Conservation (phyloP, 2,113 vertebrate genomes). For the Phylloscopus trochiloides region DNA sequence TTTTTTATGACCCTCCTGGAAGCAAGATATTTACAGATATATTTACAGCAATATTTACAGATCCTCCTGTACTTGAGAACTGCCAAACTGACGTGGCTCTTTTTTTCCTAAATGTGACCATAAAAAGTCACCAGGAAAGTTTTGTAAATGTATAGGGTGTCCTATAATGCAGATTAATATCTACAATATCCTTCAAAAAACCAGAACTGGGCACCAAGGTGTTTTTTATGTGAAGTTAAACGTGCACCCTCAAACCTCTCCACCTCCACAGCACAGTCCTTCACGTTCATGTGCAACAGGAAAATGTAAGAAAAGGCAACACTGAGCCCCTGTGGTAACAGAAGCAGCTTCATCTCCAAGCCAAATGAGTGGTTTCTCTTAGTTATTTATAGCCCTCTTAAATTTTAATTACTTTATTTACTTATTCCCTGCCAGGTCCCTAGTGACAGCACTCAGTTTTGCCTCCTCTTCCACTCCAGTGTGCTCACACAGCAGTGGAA, state of each 20-base stretch:
- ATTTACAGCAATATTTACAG: no score
- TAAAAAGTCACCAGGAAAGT: neutral
- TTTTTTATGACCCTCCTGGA: neutral
- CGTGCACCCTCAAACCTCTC: neutral
- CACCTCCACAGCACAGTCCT: neutral
- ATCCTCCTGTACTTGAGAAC: neutral
- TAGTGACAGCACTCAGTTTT: neutral
- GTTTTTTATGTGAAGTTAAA: neutral
- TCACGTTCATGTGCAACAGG: fast-evolving
- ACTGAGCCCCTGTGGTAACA: neutral
- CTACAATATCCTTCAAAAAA: neutral
- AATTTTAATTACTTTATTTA: neutral
- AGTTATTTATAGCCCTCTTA: neutral
- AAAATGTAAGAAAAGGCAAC: neutral
- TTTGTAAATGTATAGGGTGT: neutral
- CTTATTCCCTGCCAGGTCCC: neutral
- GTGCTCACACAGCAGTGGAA: neutral
- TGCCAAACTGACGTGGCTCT: neutral
- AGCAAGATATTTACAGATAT: neutral
- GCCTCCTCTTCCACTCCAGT: neutral
- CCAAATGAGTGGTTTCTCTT: neutral
- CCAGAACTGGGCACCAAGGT: fast-evolving
- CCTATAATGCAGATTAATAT: neutral
- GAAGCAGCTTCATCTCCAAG: neutral
- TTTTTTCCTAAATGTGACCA: neutral